Evolutionary conservation across 2,797 vertebrate genomes (phyloP).

Genomic region (Gymnodraco acuticeps): DNA sequence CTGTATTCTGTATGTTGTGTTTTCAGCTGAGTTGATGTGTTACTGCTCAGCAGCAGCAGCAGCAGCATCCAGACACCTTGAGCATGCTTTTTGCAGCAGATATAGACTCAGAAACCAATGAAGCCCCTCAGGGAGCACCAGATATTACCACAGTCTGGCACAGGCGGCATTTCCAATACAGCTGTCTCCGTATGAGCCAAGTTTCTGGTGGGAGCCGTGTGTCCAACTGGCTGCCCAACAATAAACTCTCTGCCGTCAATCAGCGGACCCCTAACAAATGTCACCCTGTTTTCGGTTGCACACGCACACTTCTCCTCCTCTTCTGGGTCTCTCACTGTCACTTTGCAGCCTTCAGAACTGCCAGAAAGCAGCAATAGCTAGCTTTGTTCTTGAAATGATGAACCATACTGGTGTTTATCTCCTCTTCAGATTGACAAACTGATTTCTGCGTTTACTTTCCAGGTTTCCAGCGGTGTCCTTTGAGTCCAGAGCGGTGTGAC

Average conservation of each 20-base stretch:
- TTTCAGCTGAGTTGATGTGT: slow-evolving; percentile 27
- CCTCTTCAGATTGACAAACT: slow-evolving; percentile 37
- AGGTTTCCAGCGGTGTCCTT: slow-evolving; percentile 15
- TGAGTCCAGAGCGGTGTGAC: slow-evolving; percentile 1
- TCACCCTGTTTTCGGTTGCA: slow-evolving; percentile 65
- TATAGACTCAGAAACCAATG: slow-evolving; percentile 31
- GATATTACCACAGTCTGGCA: slow-evolving; percentile 51
- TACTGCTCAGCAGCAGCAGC: slow-evolving; percentile 1
- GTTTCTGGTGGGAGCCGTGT: slow-evolving; percentile 36
- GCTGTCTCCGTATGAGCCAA: slow-evolving; percentile 57
- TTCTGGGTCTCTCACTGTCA: slow-evolving; percentile 48
- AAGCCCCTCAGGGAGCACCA: slow-evolving; percentile 39
- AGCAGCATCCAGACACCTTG: not conserved
- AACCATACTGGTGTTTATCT: slow-evolving; percentile 37
- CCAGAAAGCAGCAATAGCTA: slow-evolving; percentile 46
- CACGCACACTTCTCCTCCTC: slow-evolving; percentile 34
- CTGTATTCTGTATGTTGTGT: not conserved
- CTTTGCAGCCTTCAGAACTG: slow-evolving; percentile 55
- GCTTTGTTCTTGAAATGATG: slow-evolving; percentile 57
- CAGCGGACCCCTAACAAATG: slow-evolving; percentile 60
- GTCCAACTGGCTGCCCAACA: slow-evolving; percentile 71
- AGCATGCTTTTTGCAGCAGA: slow-evolving; percentile 15
- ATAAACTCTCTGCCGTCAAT: slow-evolving; percentile 62
- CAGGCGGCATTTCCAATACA: slow-evolving; percentile 46
- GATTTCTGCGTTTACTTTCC: slow-evolving; percentile 6